phyloP scores from a whole-genome alignment of 1,140 invertebrate genomes.

The Physella acuta region DNA sequence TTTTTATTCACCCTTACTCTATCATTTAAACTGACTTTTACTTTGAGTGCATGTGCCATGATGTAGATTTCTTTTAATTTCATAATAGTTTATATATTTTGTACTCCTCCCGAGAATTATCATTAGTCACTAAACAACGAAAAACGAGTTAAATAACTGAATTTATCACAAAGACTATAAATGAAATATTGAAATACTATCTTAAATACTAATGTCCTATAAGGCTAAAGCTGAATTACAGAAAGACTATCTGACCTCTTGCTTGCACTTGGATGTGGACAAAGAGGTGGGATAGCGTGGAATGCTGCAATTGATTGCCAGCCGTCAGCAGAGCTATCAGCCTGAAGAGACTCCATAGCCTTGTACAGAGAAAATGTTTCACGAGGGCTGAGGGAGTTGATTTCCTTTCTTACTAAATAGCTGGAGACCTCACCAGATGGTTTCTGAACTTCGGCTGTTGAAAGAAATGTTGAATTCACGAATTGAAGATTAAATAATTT shows the following conservation, averaged over 20 bases:
- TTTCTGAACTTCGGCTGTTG: not conserved
- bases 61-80: too few relatives aligned
- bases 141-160: too few relatives aligned
- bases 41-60: too few relatives aligned
- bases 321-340: conserved; percentile 32
- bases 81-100: too few relatives aligned
- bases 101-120: not conserved
- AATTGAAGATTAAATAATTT: not conserved
- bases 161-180: too few relatives aligned
- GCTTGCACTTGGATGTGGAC: conserved; percentile 28
- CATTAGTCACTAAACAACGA: too few relatives aligned
- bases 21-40: too few relatives aligned
- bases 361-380: conserved; percentile 26
- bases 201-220: too few relatives aligned
- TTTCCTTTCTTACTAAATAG: conserved; percentile 25
- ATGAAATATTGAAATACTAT: too few relatives aligned
- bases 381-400: conserved; percentile 19
- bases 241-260: too few relatives aligned
- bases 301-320: conserved; percentile 33
- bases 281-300: conserved; percentile 34
- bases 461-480: not conserved
- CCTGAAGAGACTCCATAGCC: conserved; percentile 27
- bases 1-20: too few relatives aligned
- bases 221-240: too few relatives aligned
- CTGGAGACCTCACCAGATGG: not conserved